phyloP scores from a whole-genome alignment of 92 coral and sea anemone species.

The Pocillopora grandis region DNA sequence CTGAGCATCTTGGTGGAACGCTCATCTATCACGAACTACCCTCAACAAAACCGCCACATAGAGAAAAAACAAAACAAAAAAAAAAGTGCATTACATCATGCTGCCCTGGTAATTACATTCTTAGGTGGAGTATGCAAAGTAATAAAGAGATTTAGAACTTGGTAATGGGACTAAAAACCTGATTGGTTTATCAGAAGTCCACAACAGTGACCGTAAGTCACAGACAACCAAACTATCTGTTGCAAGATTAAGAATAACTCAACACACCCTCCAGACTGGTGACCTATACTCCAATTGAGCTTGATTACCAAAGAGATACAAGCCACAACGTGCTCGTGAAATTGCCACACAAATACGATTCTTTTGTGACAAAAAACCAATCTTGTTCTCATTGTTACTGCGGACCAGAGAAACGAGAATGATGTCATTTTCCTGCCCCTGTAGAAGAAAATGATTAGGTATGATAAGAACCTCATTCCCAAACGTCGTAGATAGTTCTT shows the following conservation, averaged over 20 bases:
- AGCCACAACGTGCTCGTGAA: constrained; percentile 80
- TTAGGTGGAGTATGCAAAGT: no score
- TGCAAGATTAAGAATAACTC: not conserved
- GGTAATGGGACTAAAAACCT: no score
- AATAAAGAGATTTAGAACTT: no score
- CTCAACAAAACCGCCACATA: no score
- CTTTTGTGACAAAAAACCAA: constrained; percentile 62
- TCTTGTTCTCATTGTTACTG: constrained; percentile 31
- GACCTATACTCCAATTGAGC: constrained; percentile 23
- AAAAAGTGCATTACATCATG: no score
- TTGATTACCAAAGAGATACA: constrained; percentile 75
- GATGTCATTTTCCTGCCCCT: constrained; percentile 82
- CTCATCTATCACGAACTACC: no score
- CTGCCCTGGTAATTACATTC: no score
- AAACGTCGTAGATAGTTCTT: not conserved
- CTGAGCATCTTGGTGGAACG: no score
- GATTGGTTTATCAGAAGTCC: not conserved
- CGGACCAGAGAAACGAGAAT: constrained; percentile 80
- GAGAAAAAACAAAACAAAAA: no score
- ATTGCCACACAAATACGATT: constrained; percentile 86
- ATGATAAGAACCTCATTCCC: not conserved
- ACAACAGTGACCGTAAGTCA: not conserved
- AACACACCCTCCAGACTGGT: constrained; percentile 52
- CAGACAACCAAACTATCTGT: not conserved
- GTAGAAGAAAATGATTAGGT: not conserved